A percentile compares a stretch with the other conserved stretches of the same genome.
phyloP scores from a whole-genome alignment of 2,113 vertebrate genomes.

The Crotalus helleri region DNA sequence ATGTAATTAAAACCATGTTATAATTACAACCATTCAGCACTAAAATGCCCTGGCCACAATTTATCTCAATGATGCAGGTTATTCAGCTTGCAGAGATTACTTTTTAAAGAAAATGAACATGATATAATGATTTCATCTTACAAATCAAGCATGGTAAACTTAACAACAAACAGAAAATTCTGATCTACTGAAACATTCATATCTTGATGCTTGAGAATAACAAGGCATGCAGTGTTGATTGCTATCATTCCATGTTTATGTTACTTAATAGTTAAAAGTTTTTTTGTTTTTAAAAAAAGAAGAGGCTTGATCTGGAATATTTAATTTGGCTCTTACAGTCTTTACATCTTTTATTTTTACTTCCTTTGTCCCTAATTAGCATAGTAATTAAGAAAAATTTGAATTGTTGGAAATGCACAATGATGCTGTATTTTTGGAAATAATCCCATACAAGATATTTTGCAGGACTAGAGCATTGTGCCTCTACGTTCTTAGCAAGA shows the following conservation, averaged over 20 bases:
- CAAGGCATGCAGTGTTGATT: constrained; percentile 14
- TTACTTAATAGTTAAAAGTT: neutral
- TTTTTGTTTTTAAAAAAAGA: neutral
- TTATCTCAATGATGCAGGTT: constrained; percentile 51
- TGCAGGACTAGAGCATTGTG: neutral
- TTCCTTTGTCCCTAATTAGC: constrained; percentile 47
- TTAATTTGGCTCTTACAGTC: constrained; percentile 44
- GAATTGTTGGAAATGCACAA: constrained; percentile 30
- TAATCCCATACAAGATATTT: neutral
- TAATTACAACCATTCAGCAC: constrained; percentile 62
- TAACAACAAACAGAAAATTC: constrained; percentile 18
- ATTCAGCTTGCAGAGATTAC: constrained; percentile 33
- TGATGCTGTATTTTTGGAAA: constrained; percentile 4
- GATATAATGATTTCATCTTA: constrained; percentile 26
- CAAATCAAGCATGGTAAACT: constrained; percentile 12
- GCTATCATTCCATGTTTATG: neutral
- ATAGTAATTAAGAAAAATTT: constrained; percentile 19
- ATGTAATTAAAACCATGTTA: constrained; percentile 8
- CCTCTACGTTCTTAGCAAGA: neutral
- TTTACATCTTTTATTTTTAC: constrained; percentile 56
- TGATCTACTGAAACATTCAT: neutral
- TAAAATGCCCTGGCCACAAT: constrained; percentile 38
- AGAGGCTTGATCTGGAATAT: constrained; percentile 38
- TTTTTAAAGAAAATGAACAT: constrained; percentile 43
- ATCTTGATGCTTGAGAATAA: neutral